Evolutionary conservation across 2,888 invertebrate species (phyloP).

Genomic region (Sphinx pinastri): DNA sequence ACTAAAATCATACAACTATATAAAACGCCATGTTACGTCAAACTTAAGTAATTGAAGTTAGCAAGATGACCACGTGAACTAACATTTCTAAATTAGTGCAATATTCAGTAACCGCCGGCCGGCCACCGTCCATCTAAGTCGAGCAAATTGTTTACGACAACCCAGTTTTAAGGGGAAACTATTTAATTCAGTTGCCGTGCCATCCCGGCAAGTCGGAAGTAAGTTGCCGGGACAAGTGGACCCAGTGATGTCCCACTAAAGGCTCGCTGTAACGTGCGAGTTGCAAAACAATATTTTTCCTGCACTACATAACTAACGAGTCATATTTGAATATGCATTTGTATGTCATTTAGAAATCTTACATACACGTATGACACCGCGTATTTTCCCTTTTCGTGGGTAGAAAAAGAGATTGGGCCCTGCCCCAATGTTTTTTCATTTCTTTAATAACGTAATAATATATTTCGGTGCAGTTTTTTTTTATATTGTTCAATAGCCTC

Average conservation of each 20-base stretch:
- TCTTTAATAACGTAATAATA: too few species aligned
- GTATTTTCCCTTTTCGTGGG: too few species aligned
- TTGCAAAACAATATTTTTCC: slow-evolving; percentile 6
- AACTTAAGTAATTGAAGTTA: slow-evolving; percentile 26
- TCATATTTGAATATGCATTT: not conserved
- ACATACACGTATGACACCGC: too few species aligned
- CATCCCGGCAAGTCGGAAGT: slow-evolving; percentile 53
- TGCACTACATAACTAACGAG: not conserved
- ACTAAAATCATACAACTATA: not conserved
- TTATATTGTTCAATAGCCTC: too few species aligned
- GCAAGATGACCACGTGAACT: slow-evolving; percentile 27
- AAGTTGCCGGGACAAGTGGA: slow-evolving; percentile 59
- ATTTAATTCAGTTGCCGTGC: slow-evolving; percentile 73
- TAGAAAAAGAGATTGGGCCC: too few species aligned
- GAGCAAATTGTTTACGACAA: slow-evolving; percentile 71
- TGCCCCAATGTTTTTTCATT: too few species aligned
- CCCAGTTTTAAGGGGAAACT: slow-evolving; percentile 71
- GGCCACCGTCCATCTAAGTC: slow-evolving; percentile 51
- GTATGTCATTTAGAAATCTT: not conserved
- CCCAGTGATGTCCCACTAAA: slow-evolving; percentile 43
- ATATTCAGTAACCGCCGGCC: slow-evolving; percentile 42
- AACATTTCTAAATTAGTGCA: slow-evolving; percentile 42
- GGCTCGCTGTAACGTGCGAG: slow-evolving; percentile 4
- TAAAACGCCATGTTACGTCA: not conserved
- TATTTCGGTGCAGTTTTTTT: too few species aligned